A percentile compares a stretch with the other conserved stretches of the same genome.
These are phyloP conservation scores for Drosophila nannoptera DNA, from an alignment of 1,140 invertebrate genomes.

Conservation along the genomic window DNA sequence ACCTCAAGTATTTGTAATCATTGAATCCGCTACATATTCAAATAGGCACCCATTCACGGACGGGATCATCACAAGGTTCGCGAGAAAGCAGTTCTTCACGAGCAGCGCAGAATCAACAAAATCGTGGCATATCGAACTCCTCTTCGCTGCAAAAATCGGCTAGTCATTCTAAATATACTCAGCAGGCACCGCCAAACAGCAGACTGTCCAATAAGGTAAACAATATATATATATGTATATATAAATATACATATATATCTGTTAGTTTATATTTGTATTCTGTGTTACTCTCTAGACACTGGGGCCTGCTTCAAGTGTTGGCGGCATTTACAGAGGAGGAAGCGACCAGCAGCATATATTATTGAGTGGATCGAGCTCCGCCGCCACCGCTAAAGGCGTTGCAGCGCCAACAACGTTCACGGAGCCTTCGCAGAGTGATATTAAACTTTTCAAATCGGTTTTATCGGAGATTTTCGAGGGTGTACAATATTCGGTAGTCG, in stretches of 20 bases:
- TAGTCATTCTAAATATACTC: constrained; percentile 74
- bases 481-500: constrained; percentile 22
- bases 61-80: constrained; percentile 81
- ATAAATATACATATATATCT: background rate
- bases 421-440: constrained; percentile 44
- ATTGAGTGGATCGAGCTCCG: constrained; percentile 22
- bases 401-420: constrained; percentile 58
- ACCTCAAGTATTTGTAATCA: background rate
- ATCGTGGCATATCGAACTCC: constrained; percentile 49
- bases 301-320: constrained; percentile 20
- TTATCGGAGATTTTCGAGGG: constrained; percentile 69
- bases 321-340: constrained; percentile 45
- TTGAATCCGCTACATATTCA: background rate
- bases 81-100: constrained; percentile 77
- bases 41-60: constrained; percentile 80
- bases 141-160: constrained; percentile 68
- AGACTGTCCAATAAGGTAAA: constrained; percentile 60
- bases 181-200: constrained; percentile 42
- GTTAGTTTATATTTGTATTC: background rate
- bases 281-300: background rate
- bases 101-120: constrained; percentile 50
- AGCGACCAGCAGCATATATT: constrained; percentile 28
- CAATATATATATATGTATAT: background rate
- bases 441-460: constrained; percentile 63
- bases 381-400: constrained; percentile 14